These are phyloP conservation scores for Rynchops niger DNA, from an alignment of 2,113 vertebrate species.

Conservation along the genomic window DNA sequence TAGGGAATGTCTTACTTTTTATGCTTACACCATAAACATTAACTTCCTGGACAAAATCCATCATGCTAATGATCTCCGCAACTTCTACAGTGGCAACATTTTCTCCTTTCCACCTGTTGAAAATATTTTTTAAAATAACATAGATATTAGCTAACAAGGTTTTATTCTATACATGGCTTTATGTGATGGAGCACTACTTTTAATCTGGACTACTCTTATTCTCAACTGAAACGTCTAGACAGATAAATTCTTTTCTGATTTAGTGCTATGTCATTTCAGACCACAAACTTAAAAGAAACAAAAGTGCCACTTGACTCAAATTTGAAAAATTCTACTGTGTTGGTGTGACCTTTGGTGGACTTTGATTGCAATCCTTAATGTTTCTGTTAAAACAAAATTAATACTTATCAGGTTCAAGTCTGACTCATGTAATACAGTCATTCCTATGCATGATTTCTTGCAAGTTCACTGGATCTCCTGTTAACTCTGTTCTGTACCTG, in stretches of 20 bases:
- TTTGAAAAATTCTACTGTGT: not conserved
- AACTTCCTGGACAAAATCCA: conserved; percentile 78
- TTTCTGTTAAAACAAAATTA: not conserved
- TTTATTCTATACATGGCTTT: not conserved
- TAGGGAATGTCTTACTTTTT: conserved; percentile 64
- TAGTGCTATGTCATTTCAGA: not conserved
- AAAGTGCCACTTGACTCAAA: not conserved
- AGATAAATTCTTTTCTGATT: not conserved
- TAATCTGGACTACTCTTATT: not conserved
- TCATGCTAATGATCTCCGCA: conserved; percentile 60
- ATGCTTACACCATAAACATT: conserved; percentile 79
- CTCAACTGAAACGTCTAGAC: not conserved
- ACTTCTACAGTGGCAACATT: conserved; percentile 81
- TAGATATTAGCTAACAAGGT: not conserved
- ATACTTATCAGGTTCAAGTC: not conserved
- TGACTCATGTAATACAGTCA: not conserved
- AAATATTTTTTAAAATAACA: not conserved
- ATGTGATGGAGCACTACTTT: not conserved
- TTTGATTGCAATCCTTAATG: not conserved
- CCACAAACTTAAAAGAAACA: not conserved
- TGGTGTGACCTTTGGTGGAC: not conserved
- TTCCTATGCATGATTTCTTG: not conserved
- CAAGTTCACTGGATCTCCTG: not conserved
- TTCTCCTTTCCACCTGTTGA: conserved; percentile 81
- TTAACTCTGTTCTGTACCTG: conserved; percentile 62